Evolutionary conservation across 2,113 vertebrate species (phyloP).

Genomic region (Leiothrix lutea): DNA sequence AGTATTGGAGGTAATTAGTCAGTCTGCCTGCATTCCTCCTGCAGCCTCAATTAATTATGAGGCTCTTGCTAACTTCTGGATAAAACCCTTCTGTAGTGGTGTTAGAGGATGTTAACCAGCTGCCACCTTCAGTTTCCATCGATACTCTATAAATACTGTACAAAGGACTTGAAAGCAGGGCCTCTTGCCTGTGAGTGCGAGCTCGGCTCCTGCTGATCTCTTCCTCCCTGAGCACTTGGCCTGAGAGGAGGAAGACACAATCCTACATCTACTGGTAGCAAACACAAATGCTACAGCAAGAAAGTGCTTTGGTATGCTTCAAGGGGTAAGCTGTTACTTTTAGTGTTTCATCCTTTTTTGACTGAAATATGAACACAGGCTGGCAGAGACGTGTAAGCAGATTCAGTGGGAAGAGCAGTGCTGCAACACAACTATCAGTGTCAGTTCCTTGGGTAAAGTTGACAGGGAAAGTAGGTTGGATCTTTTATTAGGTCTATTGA

Average conservation of each 20-base stretch:
- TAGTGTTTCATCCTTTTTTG: not conserved
- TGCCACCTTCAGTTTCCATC: not conserved
- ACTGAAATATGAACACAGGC: not conserved
- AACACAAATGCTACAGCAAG: not conserved
- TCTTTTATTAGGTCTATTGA: not conserved
- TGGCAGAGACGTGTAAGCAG: rapidly evolving
- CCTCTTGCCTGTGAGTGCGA: not conserved
- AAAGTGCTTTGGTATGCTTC: not conserved
- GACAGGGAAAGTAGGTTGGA: not conserved
- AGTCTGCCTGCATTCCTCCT: not conserved
- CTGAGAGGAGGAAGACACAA: not conserved
- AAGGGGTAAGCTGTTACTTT: not conserved
- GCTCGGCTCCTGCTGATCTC: not conserved
- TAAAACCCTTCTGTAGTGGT: not conserved
- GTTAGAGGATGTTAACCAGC: conserved; percentile 34
- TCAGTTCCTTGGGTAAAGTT: not conserved
- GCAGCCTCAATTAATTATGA: conserved; percentile 43
- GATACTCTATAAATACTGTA: not conserved
- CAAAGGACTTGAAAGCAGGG: not conserved
- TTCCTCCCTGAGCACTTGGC: not conserved
- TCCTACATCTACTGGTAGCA: not conserved
- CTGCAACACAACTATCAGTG: not conserved
- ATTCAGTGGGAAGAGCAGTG: not conserved
- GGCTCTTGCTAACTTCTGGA: conserved; percentile 1
- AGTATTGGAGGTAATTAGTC: not conserved